Evolutionary conservation across 2,113 vertebrate species (phyloP), one percentile per base, ranked within the genome.

Genomic region (Urocynchramus pylzowi): DNA sequence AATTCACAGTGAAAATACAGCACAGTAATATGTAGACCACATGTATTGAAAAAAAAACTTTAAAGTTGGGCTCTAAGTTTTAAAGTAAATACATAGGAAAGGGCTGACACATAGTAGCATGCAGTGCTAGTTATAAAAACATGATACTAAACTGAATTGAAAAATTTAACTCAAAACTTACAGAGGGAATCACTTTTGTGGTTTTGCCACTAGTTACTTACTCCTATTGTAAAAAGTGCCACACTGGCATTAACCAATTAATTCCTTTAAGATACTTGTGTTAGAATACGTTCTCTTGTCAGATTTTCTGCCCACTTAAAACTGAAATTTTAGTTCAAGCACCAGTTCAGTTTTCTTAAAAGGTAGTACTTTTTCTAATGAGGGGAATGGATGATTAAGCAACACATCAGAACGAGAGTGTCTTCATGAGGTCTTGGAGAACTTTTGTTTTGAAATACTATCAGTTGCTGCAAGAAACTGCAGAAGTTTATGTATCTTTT

Each of bases 371-470:
- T 83, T 56, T 69, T 57, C 47, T 31, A 76, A 39, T 57, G 47
- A 49, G n/a, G 31, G 47, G 23, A 76, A 53, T 35, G 64, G 59
- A 83, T 73, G 59, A 63, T 61, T 45, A 41, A 86, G 30, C 35
- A 91, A 23, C 19, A 22, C 65, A 79, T 85, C 49, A 69, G 76
- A 90, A 93, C 1, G 13, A 81, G 33, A 24, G 18, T 78, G 47
- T 54, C 56, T 84, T 74, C 78, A 84, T 61, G 67, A 75, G 84
- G 60, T 95, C 78, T 74, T 47, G 42, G 68, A 95, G 94, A 91
- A 65, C 91, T 97, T 96, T 95, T 97, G 94, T 97, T 98, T 95
- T 95, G 91, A 96, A 98, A 92, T 81, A 75, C 82, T 96, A 47
- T 91, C 59, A 94, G 79, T 75, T 30, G 19, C 92, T 30, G 52